Percentiles rank a stretch among this genome's conserved stretches.
phyloP scores from a whole-genome alignment of 2,113 vertebrate genomes.

The Triplophysa rosa region DNA sequence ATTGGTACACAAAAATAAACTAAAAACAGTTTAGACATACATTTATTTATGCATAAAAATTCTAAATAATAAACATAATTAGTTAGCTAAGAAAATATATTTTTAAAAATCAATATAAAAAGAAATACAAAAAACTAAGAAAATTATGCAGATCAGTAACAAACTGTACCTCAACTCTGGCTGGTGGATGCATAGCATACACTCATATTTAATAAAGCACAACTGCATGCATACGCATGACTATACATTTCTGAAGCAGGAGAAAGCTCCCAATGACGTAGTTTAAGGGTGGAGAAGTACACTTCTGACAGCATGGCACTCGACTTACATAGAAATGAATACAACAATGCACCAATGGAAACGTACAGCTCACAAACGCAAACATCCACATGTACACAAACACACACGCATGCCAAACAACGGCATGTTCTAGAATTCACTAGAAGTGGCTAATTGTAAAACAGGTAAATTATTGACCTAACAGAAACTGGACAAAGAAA shows the following conservation, averaged over 20 bases:
- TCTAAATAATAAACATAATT: conserved; percentile 51
- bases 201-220: conserved; percentile 31
- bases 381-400: conserved; percentile 55
- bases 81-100: conserved; percentile 37
- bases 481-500: conserved; percentile 45
- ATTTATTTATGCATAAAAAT: conserved; percentile 44
- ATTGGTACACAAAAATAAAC: conserved; percentile 40
- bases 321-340: no score
- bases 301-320: no score
- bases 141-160: conserved; percentile 45
- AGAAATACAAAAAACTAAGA: conserved; percentile 28
- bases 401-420: conserved; percentile 43
- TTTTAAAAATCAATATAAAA: conserved; percentile 41
- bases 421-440: conserved; percentile 37
- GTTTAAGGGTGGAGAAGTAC: no score
- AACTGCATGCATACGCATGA: conserved; percentile 44
- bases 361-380: conserved; percentile 43
- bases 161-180: conserved; percentile 51
- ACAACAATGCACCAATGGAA: no score
- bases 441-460: conserved; percentile 47
- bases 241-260: no score
- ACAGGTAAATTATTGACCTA: background rate
- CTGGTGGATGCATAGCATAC: conserved; percentile 45
- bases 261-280: no score
- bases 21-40: background rate